Percentiles rank a stretch among this genome's conserved stretches.
Conservation (phyloP, 2,113 vertebrate genomes). For the Neopipo cinnamomea region DNA sequence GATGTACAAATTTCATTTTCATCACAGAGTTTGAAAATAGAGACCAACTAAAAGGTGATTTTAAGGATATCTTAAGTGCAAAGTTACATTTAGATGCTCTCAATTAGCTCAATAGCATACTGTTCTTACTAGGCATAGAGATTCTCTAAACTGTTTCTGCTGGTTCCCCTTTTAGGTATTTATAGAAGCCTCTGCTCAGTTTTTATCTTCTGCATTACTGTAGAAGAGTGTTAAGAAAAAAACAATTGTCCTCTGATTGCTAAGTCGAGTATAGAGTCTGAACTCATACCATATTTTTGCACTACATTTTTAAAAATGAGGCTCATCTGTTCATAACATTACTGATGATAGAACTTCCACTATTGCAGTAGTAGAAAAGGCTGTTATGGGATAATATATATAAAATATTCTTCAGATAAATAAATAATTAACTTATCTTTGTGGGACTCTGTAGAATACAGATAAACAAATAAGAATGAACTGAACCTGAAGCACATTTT, state of each 20-base stretch:
- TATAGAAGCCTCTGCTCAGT: background rate
- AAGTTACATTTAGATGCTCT: background rate
- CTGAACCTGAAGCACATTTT: constrained; percentile 28
- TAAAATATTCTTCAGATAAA: constrained; percentile 33
- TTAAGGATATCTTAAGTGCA: background rate
- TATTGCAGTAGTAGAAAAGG: background rate
- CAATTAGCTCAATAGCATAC: background rate
- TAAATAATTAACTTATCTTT: constrained; percentile 17
- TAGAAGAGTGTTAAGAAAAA: background rate
- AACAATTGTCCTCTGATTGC: background rate
- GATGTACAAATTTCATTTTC: background rate
- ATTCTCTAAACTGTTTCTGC: background rate
- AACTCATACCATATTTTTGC: background rate
- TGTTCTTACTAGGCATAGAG: background rate
- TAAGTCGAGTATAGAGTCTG: background rate
- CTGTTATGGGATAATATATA: background rate
- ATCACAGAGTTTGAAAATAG: background rate
- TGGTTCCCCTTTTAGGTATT: background rate
- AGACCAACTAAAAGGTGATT: background rate
- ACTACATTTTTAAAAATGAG: background rate
- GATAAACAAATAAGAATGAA: background rate
- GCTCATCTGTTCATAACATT: background rate
- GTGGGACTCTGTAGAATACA: background rate
- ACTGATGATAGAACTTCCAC: background rate
- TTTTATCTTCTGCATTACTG: background rate